Base-by-base conservation (phyloP, 2,888 invertebrate species). In the Lacanobia oleracea region DNA sequence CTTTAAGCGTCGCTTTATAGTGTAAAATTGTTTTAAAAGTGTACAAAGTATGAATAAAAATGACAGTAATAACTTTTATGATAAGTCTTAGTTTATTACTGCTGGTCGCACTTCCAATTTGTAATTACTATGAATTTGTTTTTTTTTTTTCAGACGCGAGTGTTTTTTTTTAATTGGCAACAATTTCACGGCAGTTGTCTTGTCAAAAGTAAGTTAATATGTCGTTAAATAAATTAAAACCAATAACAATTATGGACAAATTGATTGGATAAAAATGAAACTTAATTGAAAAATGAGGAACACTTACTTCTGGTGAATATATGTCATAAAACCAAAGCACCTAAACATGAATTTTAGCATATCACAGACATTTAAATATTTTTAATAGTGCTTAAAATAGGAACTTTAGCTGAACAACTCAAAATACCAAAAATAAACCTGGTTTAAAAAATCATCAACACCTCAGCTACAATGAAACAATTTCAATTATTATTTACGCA, bases 21-120 rank as follows among this genome's bases (percentile, higher is more conserved):
- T 81, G 64, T 82, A 69, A 79, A 76, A 79, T 75, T 75, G 75
- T 75, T 83, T 74, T 79, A 69, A 75, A 69, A 48, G 71, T 53
- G 51, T 71, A 56, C 62, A 63, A 53, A 75, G 48, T 73, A 40
- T 65, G 62, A 77, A 82, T 79, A 75, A 79, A 72, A 64, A 72
- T 68, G 57, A 71, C 63, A 69, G 71, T 68, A 27, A 70, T 75
- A 63, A 72, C 67, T 53, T 70, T 62, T 40, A 76, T 75, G 77
- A 43, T 69, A 73, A 60, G 43, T 67, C 27, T 21, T 64, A 27
- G 56, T 72, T 80, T 77, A 72, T 48, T n/a, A n/a, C 64, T 65
- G 21, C 27, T 63, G 37, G 64, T 18, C 9, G 27, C 43, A 53
- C 43, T 81, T 56, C 66, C 65, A 61, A 73, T 66, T 72, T 53